These are phyloP conservation scores for Podargus strigoides DNA, from an alignment of 2,797 vertebrate species.

Conservation along the genomic window DNA sequence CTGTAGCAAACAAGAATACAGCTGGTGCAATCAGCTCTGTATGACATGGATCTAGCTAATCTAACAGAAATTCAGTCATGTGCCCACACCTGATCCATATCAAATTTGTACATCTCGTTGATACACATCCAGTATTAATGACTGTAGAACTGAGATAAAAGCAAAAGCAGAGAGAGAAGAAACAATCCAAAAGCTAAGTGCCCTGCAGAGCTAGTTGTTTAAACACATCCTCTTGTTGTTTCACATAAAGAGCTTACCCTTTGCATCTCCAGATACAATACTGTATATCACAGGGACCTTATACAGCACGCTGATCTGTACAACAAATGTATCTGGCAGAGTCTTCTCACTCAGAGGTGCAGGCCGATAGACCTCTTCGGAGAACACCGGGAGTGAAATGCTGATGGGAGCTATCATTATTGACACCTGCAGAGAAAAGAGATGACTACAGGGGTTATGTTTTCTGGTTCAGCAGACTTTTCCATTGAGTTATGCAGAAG, in stretches of 20 bases:
- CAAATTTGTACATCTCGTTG: neutral
- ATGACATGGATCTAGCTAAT: neutral
- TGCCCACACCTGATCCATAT: neutral
- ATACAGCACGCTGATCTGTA: neutral
- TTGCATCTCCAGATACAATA: slow-evolving; percentile 4
- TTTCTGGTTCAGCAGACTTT: neutral
- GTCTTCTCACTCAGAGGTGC: slow-evolving; percentile 32
- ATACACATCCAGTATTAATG: neutral
- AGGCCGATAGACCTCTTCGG: slow-evolving; percentile 20
- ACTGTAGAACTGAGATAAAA: neutral
- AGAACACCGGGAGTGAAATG: slow-evolving; percentile 17
- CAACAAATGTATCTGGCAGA: neutral
- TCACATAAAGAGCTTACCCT: neutral
- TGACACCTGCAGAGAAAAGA: slow-evolving; percentile 36
- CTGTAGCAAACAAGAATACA: neutral
- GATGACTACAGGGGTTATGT: neutral
- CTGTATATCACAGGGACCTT: slow-evolving; percentile 17
- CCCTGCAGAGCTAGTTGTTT: neutral
- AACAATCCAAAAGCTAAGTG: neutral
- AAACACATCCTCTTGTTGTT: neutral
- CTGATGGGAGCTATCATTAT: neutral
- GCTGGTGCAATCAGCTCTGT: neutral
- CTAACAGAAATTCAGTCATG: neutral
- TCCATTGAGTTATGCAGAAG: neutral
- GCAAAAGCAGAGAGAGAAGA: neutral